Conservation (phyloP, 2,797 vertebrate species). For the Morelia viridis region DNA sequence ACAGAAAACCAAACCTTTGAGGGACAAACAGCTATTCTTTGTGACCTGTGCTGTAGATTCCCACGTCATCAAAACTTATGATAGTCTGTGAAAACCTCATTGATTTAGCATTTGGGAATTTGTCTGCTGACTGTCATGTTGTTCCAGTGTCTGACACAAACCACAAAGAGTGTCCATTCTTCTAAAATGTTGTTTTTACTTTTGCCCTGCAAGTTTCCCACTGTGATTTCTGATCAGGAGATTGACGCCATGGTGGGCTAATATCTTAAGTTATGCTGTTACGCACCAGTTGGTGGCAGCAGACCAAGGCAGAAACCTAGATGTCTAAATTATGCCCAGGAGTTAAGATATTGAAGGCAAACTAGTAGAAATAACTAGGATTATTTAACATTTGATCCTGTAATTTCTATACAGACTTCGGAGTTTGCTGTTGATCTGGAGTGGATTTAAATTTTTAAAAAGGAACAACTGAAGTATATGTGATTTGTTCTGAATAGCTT, state of each 20-base stretch:
- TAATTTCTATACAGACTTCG: slow-evolving; percentile 44
- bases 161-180: slow-evolving; percentile 52
- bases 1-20: slow-evolving; percentile 43
- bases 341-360: slow-evolving; percentile 19
- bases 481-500: slow-evolving; percentile 32
- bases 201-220: slow-evolving; percentile 49
- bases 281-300: slow-evolving; percentile 46
- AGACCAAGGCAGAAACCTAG: slow-evolving; percentile 36
- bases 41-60: slow-evolving; percentile 43
- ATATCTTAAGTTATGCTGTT: slow-evolving; percentile 15
- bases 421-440: slow-evolving; percentile 45
- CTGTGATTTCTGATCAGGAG: slow-evolving; percentile 42
- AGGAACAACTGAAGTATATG: slow-evolving; percentile 13
- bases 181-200: slow-evolving; percentile 58
- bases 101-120: slow-evolving; percentile 42
- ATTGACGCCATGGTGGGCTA: slow-evolving; percentile 32
- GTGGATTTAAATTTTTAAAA: neutral
- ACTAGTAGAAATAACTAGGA: neutral
- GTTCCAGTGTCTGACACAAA: slow-evolving; percentile 57
- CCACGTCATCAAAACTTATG: slow-evolving; percentile 37
- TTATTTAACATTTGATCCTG: slow-evolving; percentile 24
- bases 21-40: neutral
- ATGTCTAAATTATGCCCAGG: neutral
- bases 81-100: slow-evolving; percentile 52
- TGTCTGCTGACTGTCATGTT: slow-evolving; percentile 46